Base-by-base conservation (phyloP, 2,797 vertebrate species). In the Sciurus vulgaris region DNA sequence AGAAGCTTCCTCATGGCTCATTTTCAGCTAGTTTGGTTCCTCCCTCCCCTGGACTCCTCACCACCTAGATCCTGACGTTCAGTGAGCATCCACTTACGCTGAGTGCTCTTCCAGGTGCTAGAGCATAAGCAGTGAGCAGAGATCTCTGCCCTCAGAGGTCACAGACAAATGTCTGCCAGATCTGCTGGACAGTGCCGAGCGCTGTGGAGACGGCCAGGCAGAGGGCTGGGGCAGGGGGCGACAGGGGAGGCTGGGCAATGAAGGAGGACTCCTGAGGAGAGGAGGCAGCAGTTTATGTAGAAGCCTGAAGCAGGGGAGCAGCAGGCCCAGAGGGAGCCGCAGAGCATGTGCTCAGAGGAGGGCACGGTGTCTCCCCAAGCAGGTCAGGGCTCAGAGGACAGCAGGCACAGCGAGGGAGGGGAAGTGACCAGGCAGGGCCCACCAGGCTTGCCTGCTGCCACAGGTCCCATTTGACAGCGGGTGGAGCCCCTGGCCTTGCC, bases 341-440 rank as follows among this genome's bases (percentile, higher is more conserved):
- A 24, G 77, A 79, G 47, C 4, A 2, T 0, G 47, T n/a, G 49
- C 35, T 56, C 14, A 33, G 35, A 11, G 28, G 28, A 18, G 35
- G 28, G 14, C n/a, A 14, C 18, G 5, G 14, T 3, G 8, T 7
- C 17, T 20, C n/a, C 20, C n/a, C 13, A 41, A 28, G 44, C 54
- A 72, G 24, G 26, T n/a, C 33, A 1, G 20, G 3, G 9, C 22
- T 3, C 3, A 0, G 24, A 4, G 28, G 7, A 12, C 2, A 26
- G 0, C 2, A 26, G n/a, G 1, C 49, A 26, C 12, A 28, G 20
- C 38, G 69, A 35, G 20, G 12, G 2, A 4, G 18, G 26, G 8
- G 11, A 14, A 5, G 15, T 30, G 44, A 30, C 56, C 17, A 28
- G 28, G 20, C 41, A 12, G 26, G 8, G 10, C 6, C 61, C 26